Evolutionary conservation across 2,888 invertebrate species (phyloP), one percentile per base, ranked within the genome.

Genomic region (Diabrotica balteata): DNA sequence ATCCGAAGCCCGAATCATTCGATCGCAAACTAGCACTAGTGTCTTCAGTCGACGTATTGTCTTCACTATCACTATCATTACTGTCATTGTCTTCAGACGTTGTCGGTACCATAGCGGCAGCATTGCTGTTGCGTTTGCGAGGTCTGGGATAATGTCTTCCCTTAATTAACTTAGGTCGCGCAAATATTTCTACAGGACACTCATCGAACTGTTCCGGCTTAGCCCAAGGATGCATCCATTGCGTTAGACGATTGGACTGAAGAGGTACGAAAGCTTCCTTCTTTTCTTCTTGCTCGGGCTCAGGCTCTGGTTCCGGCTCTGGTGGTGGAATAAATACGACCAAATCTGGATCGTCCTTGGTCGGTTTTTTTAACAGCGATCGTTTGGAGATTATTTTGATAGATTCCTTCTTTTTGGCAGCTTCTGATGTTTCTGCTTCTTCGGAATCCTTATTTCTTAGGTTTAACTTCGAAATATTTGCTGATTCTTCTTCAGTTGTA

Each of bases 1-100:
- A 88, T 82, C 93, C 93, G 83, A 94, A 93, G 74, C 94, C 93
- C 67, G 94, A 94, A 85, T 94, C 94, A 83, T 92, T 92, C 77
- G 93, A 93, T 78, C 92, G 91, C 70, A 92, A 93, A 66, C 91
- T 91, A 84, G 88, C 86, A 70, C 80, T 87, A 75, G 88, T 87
- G 72, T 80, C 81, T 58, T 50, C 75, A 81, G 73, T 84, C 80
- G 79, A 74, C 80, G 74, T 83, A 81, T 80, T 63, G 59, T 32
- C 73, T 80, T 72, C 83, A 82, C 73, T 82, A n/a, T 58, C 58
- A 46, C 59, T 59, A 7, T 55, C n/a, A 44, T 42, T 43, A 82
- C 76, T 83, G 81, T 79, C 83, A 81, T 76, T 42, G 45, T 59
- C 47, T 7, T 55, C 64, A 8, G 64, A 70, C 8, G 70, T 61